Evolutionary conservation across 1,140 invertebrate genomes (phyloP).

Genomic region (Drosophila carrolli): DNA sequence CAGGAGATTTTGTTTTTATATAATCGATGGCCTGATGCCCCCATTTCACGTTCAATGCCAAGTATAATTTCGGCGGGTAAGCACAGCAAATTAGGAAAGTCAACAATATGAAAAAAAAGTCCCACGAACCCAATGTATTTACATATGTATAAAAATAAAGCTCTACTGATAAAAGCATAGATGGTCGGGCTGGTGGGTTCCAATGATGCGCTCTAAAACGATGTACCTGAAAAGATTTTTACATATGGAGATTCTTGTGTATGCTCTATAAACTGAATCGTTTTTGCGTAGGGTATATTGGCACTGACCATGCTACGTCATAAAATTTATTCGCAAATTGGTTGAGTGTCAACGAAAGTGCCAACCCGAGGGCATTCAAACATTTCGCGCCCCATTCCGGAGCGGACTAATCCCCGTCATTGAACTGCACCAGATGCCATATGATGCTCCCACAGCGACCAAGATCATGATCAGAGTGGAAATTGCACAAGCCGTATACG

Average conservation of each 20-base stretch:
- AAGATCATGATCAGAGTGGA: constrained; percentile 56
- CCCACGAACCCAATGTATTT: constrained; percentile 15
- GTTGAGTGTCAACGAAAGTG: constrained; percentile 42
- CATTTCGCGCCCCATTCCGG: constrained; percentile 39
- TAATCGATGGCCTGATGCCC: constrained; percentile 26
- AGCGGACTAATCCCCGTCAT: constrained; percentile 48
- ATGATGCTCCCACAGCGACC: constrained; percentile 31
- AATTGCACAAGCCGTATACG: constrained; percentile 45
- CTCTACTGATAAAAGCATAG: constrained; percentile 13
- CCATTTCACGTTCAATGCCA: constrained; percentile 64
- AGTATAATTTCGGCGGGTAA: constrained; percentile 67
- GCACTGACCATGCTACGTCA: constrained; percentile 32
- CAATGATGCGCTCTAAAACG: constrained; percentile 6
- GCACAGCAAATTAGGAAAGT: constrained; percentile 62
- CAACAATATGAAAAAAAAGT: constrained; percentile 65
- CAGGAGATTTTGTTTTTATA: background rate
- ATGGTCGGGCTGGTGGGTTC: background rate
- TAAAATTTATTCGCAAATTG: constrained; percentile 47
- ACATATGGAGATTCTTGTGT: background rate
- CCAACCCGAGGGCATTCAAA: constrained; percentile 37
- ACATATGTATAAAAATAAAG: constrained; percentile 25
- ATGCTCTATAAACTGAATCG: background rate
- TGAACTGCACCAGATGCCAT: constrained; percentile 44
- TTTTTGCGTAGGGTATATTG: constrained; percentile 23
- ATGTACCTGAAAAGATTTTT: no score